Evolutionary conservation across 2,888 invertebrate species (phyloP), one percentile per base, ranked within the genome.

Genomic region (Meiosimyza decipiens): DNA sequence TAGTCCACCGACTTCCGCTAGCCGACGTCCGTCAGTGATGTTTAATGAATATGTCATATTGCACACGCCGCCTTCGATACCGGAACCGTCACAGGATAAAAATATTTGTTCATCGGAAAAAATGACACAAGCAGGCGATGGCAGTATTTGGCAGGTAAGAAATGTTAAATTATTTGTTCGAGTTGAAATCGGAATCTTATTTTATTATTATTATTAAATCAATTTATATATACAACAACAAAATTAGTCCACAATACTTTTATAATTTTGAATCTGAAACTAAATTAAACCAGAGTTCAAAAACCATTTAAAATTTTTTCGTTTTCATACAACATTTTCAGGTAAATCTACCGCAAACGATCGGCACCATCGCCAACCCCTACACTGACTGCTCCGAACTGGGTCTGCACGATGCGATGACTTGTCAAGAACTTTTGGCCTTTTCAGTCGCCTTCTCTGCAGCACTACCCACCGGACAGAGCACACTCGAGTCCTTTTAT

Each of bases 361-460:
- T 88, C 18, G 86, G 87, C 62, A 88, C 87, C 76, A 81, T 86
- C 52, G 82, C 84, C 60, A 87, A 86, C 75, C 84, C 86, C 1
- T 86, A 86, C 73, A 82, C 84, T 84, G 90, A 90, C 76, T 90
- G 89, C 82, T 89, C 88, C 22, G 91, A 91, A 75, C 81, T 91
- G 74, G 89, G 86, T 78, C 82, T 87, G 78, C 87, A 87, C 78
- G 87, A 87, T 75, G 86, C 87, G 66, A 87, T 87, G 87, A 87
- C 87, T 33, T 97, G 96, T 85, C 96, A 96, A 86, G 96, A 96
- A 87, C 89, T 97, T 47, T 89, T 97, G 73, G 97, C 97, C n/a
- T 89, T 97, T 70, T 94, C 95, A 65, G 97, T 97, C 12, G 96
- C 96, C 0, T 90, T 97, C 71, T 95, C 96, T 75, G 97, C 97